These are phyloP conservation scores for Lepeophtheirus nordmannii DNA, from an alignment of 2,888 invertebrate genomes.

Conservation along the genomic window DNA sequence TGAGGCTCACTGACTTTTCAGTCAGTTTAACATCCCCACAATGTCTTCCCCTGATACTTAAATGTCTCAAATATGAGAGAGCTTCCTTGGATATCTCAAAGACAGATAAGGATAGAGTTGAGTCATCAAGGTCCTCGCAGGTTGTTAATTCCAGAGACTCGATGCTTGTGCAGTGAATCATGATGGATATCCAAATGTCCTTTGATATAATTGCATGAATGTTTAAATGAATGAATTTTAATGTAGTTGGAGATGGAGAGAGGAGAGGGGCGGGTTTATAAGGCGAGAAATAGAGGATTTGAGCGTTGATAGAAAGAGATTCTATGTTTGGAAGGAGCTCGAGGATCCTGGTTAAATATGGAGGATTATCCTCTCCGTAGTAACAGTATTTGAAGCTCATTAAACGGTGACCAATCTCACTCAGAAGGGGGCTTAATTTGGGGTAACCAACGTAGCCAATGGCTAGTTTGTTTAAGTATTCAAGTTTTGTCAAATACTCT, in stretches of 20 bases:
- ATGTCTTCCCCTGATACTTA: neutral
- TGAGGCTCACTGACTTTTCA: neutral
- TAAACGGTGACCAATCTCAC: neutral
- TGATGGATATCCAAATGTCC: neutral
- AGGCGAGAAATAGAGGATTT: constrained; percentile 2
- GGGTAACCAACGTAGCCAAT: neutral
- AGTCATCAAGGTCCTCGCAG: neutral
- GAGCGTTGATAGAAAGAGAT: neutral
- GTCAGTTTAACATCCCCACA: neutral
- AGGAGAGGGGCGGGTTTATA: neutral
- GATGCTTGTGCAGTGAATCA: neutral
- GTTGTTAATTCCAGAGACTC: neutral
- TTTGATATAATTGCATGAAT: neutral
- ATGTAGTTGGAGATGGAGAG: neutral
- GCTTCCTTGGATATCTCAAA: neutral
- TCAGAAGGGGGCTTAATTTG: neutral
- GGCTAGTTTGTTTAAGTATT: neutral
- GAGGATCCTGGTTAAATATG: neutral
- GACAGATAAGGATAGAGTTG: neutral
- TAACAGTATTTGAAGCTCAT: neutral
- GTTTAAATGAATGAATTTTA: constrained; percentile 5
- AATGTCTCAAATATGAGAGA: neutral
- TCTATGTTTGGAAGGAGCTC: neutral
- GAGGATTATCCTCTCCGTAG: neutral
- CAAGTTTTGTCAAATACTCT: neutral